phyloP scores from a whole-genome alignment of 2,113 vertebrate genomes.

The Himantopus leucocephalus region DNA sequence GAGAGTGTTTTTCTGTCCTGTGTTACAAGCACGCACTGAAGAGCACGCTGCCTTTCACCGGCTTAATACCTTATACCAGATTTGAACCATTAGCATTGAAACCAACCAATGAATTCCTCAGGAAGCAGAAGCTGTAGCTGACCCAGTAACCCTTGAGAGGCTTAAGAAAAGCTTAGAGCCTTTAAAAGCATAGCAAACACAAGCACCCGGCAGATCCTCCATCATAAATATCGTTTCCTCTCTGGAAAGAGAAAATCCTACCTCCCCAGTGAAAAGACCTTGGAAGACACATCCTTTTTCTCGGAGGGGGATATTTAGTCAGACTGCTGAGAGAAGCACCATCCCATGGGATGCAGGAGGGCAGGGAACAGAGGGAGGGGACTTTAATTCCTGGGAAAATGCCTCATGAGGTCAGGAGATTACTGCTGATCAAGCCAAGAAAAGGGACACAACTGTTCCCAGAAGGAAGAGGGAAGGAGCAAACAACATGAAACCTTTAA shows the following conservation, averaged over 20 bases:
- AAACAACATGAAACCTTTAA: constrained; percentile 10
- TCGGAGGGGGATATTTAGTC: neutral
- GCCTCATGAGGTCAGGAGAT: constrained; percentile 31
- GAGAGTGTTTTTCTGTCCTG: neutral
- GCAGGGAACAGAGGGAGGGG: neutral
- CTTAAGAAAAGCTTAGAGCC: neutral
- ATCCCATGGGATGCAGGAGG: neutral
- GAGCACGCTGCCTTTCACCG: neutral
- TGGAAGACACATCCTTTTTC: neutral
- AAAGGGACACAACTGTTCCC: neutral
- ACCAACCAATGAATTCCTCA: neutral
- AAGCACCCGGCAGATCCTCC: neutral
- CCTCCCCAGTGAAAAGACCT: neutral
- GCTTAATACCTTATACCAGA: neutral
- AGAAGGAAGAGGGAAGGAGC: constrained; percentile 8
- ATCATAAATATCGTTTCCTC: neutral
- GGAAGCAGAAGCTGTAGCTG: neutral
- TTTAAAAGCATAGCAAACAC: constrained; percentile 10
- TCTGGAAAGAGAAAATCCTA: neutral
- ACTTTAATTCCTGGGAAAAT: constrained; percentile 55
- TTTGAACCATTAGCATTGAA: neutral
- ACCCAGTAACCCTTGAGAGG: constrained; percentile 23
- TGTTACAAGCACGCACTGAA: neutral
- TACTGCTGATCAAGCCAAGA: constrained; percentile 27
- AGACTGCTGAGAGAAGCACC: neutral